Base-by-base conservation (phyloP, 2,797 vertebrate species). In the Xenentodon cancila region DNA sequence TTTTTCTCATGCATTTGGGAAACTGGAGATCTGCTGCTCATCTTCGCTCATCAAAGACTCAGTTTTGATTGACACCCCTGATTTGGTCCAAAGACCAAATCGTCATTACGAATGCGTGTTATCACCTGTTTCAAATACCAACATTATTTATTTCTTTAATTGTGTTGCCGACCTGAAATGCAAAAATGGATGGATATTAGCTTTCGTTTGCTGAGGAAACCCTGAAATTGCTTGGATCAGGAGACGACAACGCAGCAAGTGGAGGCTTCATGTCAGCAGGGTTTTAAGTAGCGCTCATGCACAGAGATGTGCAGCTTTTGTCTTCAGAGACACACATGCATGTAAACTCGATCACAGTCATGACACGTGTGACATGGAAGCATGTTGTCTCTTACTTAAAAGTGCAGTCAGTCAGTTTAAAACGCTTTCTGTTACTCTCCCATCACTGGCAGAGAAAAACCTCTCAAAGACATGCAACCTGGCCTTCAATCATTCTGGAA, bases 401-500 rank as follows among this genome's bases (percentile, higher is more conserved):
- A 32, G 42, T 22, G 56, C 53, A 58, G 53, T 45, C 58, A 44
- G 25, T 15, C 60, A 15, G 18, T 40, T 1, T 44, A 60, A 64
- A 43, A 75, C 43, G 57, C 44, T 59, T 69, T 42, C 2, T 1
- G 7, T 25, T 51, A 58, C 53, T 57, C 46, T 37, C 54, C 43
- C 25, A 19, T 56, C 67, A 62, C 47, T 46, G 8, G 63, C 70
- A 59, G 52, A 20, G 21, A 62, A 44, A 55, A 18, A 27, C 6
- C 32, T 21, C 66, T 58, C 19, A 53, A 46, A 81, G 77, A 78
- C 80, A 73, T 58, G 63, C 72, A 79, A 66, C 61, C 73, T 50
- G 19, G 11, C 59, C 42, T 53, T 77, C 77, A 75, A 53, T 25
- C 25, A 25, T 3, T 25, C 25, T 20, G 52, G 19, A 46, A 56